phyloP scores from a whole-genome alignment of 2,113 vertebrate species.

The Corythaixoides concolor region DNA sequence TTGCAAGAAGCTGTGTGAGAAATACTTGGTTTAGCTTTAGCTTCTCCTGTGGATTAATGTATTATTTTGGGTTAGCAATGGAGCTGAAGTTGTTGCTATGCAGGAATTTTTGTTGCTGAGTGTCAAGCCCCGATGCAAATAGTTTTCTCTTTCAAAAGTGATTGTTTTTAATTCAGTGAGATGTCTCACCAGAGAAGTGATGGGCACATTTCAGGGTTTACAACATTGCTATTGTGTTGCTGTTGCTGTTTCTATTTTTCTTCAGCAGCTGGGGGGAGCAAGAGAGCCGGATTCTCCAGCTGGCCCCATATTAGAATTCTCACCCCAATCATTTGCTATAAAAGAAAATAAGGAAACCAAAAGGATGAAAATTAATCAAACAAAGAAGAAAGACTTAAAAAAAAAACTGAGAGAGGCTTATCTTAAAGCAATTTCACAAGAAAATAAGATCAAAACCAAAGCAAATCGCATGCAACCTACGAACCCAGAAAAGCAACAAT shows the following conservation, averaged over 20 bases:
- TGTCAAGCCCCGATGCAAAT: neutral
- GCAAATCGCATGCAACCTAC: neutral
- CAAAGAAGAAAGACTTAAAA: conserved; percentile 49
- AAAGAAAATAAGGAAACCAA: conserved; percentile 21
- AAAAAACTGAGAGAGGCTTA: neutral
- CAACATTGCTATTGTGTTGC: neutral
- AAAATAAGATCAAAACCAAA: conserved; percentile 45
- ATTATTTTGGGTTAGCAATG: neutral
- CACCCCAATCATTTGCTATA: neutral
- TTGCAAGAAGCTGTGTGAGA: neutral
- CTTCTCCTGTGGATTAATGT: neutral
- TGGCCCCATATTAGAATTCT: neutral
- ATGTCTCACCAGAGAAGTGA: neutral
- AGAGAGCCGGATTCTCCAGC: neutral
- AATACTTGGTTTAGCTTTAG: neutral
- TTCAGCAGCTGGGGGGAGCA: conserved; percentile 57
- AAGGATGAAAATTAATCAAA: conserved; percentile 43
- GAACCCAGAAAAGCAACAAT: conserved; percentile 39
- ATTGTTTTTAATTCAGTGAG: neutral
- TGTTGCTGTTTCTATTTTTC: neutral
- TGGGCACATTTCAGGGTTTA: neutral
- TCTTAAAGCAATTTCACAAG: conserved; percentile 43
- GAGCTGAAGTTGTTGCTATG: neutral
- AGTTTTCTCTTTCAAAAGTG: neutral
- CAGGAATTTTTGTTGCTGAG: neutral